phyloP scores from a whole-genome alignment of 1,140 invertebrate genomes.

The Drosophila tsacasi region DNA sequence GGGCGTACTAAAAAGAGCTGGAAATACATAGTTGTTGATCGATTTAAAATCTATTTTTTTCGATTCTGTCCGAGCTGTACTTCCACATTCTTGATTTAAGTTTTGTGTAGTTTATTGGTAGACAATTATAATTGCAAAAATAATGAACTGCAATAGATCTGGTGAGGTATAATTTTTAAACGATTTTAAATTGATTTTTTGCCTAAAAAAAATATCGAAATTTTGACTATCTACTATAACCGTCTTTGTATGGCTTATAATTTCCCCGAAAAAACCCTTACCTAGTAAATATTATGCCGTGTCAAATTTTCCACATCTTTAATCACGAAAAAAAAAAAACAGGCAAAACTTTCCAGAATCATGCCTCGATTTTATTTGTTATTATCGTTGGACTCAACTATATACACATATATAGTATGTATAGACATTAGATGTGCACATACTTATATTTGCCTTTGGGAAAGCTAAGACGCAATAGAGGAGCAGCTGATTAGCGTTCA shows the following conservation, averaged over 20 bases:
- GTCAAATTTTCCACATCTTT: slow-evolving; percentile 21
- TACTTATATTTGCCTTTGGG: slow-evolving; percentile 21
- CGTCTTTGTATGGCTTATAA: too few species aligned
- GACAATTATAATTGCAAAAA: background rate
- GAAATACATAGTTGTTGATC: background rate
- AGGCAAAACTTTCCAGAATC: slow-evolving; percentile 58
- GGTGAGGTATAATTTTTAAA: background rate
- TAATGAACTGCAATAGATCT: background rate
- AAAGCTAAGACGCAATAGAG: slow-evolving; percentile 49
- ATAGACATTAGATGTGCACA: slow-evolving; percentile 3
- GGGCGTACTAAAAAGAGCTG: too few species aligned
- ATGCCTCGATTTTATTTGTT: slow-evolving; percentile 24
- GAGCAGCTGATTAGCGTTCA: slow-evolving; percentile 42
- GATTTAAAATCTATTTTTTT: background rate
- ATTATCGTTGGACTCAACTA: slow-evolving; percentile 4
- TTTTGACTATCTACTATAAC: too few species aligned
- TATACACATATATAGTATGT: background rate
- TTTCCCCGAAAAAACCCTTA: background rate
- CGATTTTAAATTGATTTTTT: background rate
- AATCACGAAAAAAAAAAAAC: slow-evolving; percentile 1
- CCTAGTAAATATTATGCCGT: background rate
- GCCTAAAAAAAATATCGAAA: background rate
- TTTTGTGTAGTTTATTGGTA: background rate
- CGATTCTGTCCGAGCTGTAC: too few species aligned
- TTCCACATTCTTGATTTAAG: background rate